A percentile compares a stretch with the other conserved stretches of the same genome.
Conservation (phyloP, 2,113 vertebrate species). For the Verasper variegatus region DNA sequence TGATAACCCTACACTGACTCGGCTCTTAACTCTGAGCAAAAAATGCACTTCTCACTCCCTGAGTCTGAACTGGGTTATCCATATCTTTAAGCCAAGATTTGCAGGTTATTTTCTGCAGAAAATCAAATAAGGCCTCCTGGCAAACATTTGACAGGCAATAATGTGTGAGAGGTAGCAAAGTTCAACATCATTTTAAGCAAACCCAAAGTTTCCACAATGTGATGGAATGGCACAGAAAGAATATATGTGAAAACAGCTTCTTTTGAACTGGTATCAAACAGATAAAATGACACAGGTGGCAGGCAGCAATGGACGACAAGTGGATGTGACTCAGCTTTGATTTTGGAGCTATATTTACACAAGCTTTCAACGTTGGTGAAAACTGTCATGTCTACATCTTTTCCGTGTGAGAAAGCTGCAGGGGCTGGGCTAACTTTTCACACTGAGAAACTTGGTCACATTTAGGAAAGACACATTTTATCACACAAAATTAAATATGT, state of each 20-base stretch:
- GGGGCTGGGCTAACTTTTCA: slow-evolving; percentile 10
- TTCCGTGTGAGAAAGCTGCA: slow-evolving; percentile 27
- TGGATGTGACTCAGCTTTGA: slow-evolving; percentile 52
- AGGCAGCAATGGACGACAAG: slow-evolving; percentile 28
- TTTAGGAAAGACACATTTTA: slow-evolving; percentile 9
- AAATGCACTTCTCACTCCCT: slow-evolving; percentile 31
- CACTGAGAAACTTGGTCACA: slow-evolving; percentile 53
- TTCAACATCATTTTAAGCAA: slow-evolving; percentile 26
- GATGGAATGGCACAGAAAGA: slow-evolving; percentile 1
- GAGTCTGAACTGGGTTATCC: slow-evolving; percentile 39
- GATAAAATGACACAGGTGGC: slow-evolving; percentile 33
- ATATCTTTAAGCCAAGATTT: slow-evolving; percentile 24
- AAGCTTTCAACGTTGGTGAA: slow-evolving; percentile 11
- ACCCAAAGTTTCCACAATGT: slow-evolving; percentile 29
- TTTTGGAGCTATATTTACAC: slow-evolving; percentile 64
- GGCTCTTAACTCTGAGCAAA: neutral
- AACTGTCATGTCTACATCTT: slow-evolving; percentile 54
- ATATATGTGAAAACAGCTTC: slow-evolving; percentile 7
- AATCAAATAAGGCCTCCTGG: slow-evolving; percentile 34
- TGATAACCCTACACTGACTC: slow-evolving; percentile 3
- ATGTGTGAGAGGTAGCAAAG: slow-evolving; percentile 30
- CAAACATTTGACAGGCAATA: slow-evolving; percentile 35
- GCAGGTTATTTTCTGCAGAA: slow-evolving; percentile 13
- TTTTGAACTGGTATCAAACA: slow-evolving; percentile 24
- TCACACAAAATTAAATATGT: slow-evolving; percentile 31